A percentile compares a stretch with the other conserved stretches of the same genome.
phyloP scores from a whole-genome alignment of 2,888 invertebrate genomes.

The Macaria liturata region DNA sequence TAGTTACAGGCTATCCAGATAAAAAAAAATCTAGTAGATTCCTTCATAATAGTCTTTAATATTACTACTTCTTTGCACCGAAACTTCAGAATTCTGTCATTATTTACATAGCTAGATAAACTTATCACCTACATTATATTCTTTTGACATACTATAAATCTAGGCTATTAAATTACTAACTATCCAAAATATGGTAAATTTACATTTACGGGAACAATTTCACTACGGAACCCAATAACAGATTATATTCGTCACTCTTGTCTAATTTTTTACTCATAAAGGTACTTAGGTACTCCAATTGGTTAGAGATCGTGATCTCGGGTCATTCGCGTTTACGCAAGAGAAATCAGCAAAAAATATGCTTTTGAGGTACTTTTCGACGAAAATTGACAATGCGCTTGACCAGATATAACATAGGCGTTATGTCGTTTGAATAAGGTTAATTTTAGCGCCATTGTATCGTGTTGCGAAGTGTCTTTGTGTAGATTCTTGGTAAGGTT shows the following conservation, averaged over 20 bases:
- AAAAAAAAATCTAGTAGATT: no score
- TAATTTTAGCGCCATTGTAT: slow-evolving; percentile 3
- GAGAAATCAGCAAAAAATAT: slow-evolving; percentile 33
- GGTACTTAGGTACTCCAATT: slow-evolving; percentile 29
- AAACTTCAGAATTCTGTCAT: no score
- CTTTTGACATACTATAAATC: no score
- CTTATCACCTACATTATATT: no score
- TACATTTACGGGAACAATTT: no score
- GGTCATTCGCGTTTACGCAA: slow-evolving; percentile 38
- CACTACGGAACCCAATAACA: background rate
- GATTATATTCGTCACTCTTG: no score
- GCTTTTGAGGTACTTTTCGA: slow-evolving; percentile 28
- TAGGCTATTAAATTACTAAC: no score
- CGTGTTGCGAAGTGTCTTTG: slow-evolving; percentile 44
- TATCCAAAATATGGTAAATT: no score
- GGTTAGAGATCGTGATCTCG: slow-evolving; percentile 31
- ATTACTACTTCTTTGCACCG: no score
- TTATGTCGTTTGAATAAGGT: slow-evolving; percentile 20
- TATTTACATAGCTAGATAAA: no score
- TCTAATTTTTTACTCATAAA: slow-evolving; percentile 10
- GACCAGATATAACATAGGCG: slow-evolving; percentile 8
- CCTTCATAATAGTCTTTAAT: no score
- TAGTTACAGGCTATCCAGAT: no score
- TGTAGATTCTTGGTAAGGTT: slow-evolving; percentile 44
- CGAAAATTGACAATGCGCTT: slow-evolving; percentile 24